These are phyloP conservation scores for Fistularia commersonii DNA, from an alignment of 2,797 vertebrate species.

Conservation along the genomic window DNA sequence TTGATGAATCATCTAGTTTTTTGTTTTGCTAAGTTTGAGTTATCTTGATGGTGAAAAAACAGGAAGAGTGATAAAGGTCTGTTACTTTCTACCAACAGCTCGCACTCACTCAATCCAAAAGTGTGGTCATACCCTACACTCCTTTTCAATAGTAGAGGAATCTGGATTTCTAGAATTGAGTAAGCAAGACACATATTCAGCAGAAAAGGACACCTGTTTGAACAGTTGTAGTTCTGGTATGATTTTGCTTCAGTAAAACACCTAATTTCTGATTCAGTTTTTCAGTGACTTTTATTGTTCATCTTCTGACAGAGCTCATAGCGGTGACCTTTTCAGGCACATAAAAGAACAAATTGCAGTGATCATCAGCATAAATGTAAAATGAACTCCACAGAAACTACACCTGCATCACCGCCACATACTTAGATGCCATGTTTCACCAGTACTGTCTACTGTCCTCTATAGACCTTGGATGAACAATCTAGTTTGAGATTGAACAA, in stretches of 20 bases:
- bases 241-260: too few species aligned
- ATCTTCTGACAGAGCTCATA: background rate
- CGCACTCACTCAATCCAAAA: conserved; percentile 4
- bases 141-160: too few species aligned
- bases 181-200: too few species aligned
- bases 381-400: conserved; percentile 8
- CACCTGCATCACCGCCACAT: conserved; percentile 9
- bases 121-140: too few species aligned
- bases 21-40: conserved; percentile 13
- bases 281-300: background rate
- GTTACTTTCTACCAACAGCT: conserved; percentile 21
- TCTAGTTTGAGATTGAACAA: too few species aligned
- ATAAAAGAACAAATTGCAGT: conserved; percentile 6
- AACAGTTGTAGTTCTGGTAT: too few species aligned
- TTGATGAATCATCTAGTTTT: conserved; percentile 35
- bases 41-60: background rate
- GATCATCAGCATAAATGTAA: conserved; percentile 1
- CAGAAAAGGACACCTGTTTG: too few species aligned
- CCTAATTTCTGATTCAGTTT: too few species aligned
- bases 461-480: conserved; percentile 24
- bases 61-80: background rate
- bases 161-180: too few species aligned
- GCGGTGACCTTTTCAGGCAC: conserved; percentile 2
- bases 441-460: conserved; percentile 39
- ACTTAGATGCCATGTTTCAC: conserved; percentile 43